Evolutionary conservation across 1,140 invertebrate species (phyloP).

Genomic region (Laupala kohalensis): DNA sequence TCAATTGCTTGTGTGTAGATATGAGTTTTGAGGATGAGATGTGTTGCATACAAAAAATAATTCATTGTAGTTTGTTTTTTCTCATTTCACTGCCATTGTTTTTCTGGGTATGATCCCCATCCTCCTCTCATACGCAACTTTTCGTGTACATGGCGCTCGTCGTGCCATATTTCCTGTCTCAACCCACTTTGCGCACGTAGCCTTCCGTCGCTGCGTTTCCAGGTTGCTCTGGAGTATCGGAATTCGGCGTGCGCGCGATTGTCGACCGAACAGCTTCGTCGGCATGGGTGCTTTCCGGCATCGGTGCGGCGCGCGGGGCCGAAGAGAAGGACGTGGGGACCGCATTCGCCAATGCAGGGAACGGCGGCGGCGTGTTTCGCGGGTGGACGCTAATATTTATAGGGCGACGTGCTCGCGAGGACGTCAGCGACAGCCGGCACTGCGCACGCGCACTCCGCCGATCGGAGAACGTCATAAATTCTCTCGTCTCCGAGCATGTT

Average conservation of each 20-base stretch:
- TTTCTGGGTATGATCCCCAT: too few species aligned
- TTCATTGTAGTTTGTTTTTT: too few species aligned
- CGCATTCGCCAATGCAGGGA: not conserved
- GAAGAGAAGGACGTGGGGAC: not conserved
- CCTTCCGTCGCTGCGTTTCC: not conserved
- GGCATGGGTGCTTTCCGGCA: not conserved
- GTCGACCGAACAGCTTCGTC: not conserved
- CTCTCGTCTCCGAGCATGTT: not conserved
- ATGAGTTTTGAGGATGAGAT: too few species aligned
- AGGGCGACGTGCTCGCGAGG: not conserved
- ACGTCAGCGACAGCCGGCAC: not conserved
- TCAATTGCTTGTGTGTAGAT: too few species aligned
- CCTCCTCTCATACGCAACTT: too few species aligned
- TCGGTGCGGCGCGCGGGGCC: too few species aligned
- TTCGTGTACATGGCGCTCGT: too few species aligned
- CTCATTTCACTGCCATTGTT: too few species aligned
- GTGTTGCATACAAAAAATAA: too few species aligned
- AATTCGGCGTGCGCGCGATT: not conserved
- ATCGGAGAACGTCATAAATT: not conserved
- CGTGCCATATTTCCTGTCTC: too few species aligned
- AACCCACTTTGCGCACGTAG: too few species aligned
- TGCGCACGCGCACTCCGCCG: not conserved
- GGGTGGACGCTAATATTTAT: not conserved
- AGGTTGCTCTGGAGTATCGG: not conserved
- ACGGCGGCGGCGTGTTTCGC: not conserved